phyloP scores from a whole-genome alignment of 2,888 invertebrate genomes.

The Cheilosia scutellata region DNA sequence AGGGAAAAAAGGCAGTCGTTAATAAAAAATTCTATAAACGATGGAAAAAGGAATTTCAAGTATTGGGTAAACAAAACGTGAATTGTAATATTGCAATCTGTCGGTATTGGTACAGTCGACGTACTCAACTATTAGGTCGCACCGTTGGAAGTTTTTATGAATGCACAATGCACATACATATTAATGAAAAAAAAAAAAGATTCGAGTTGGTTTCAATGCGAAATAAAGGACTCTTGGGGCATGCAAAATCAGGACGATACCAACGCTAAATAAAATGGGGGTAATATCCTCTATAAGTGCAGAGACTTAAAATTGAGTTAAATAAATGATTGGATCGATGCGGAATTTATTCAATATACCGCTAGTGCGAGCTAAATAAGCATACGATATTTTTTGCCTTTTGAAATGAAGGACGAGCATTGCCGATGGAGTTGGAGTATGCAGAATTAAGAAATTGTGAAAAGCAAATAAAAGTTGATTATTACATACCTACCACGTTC shows the following conservation, averaged over 20 bases:
- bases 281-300: slow-evolving; percentile 9
- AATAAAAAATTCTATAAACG: slow-evolving; percentile 24
- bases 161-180: not conserved
- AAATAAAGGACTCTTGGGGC: not conserved
- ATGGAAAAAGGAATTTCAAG: slow-evolving; percentile 38
- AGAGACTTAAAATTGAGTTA: slow-evolving; percentile 43
- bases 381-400: no score
- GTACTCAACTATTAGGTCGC: not conserved
- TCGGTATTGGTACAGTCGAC: not conserved
- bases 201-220: not conserved
- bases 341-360: not conserved
- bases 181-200: not conserved
- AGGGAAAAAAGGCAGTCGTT: not conserved
- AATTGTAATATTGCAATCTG: slow-evolving; percentile 41
- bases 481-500: no score
- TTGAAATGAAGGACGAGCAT: no score
- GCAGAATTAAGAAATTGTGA: no score
- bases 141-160: slow-evolving; percentile 1
- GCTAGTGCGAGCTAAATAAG: not conserved
- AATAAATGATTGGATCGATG: slow-evolving; percentile 38
- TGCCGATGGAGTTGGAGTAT: no score
- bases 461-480: no score
- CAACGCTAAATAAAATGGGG: not conserved
- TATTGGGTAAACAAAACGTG: slow-evolving; percentile 46
- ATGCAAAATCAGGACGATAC: not conserved